A percentile compares a stretch with the other conserved stretches of the same genome.
phyloP scores from a whole-genome alignment of 2,113 vertebrate genomes.

The Ictalurus punctatus region DNA sequence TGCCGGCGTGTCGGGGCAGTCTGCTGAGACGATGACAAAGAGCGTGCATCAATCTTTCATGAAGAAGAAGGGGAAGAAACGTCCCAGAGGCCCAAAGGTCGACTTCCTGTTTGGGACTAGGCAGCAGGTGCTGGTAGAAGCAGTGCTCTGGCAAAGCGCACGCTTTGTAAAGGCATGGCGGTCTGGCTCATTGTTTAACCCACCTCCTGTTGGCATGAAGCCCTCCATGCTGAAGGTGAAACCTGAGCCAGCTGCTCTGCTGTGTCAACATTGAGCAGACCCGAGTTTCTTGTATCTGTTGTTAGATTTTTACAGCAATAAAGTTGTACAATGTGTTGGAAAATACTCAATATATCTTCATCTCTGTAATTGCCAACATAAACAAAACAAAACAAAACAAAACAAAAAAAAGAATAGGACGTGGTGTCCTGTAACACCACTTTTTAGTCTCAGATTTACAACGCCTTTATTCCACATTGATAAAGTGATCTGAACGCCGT shows the following conservation, averaged over 20 bases:
- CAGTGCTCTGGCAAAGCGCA: conserved; percentile 17
- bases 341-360: neutral
- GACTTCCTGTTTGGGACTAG: conserved; percentile 49
- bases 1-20: conserved; percentile 57
- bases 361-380: neutral
- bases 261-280: neutral
- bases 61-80: conserved; percentile 18
- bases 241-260: conserved; percentile 9
- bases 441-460: neutral
- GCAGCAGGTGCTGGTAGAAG: conserved; percentile 30
- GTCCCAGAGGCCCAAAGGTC: conserved; percentile 44
- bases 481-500: neutral
- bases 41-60: conserved; percentile 39
- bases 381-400: neutral
- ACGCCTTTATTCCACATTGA: neutral
- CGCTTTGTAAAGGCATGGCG: neutral
- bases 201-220: conserved; percentile 34
- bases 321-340: neutral
- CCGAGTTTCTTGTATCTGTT: neutral
- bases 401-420: neutral
- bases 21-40: conserved; percentile 63
- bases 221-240: conserved; percentile 16
- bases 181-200: conserved; percentile 25
- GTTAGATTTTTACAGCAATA: neutral
- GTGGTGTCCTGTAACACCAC: neutral